These are phyloP conservation scores for Corbicula japonica DNA, from an alignment of 2,888 invertebrate genomes.

Conservation along the genomic window DNA sequence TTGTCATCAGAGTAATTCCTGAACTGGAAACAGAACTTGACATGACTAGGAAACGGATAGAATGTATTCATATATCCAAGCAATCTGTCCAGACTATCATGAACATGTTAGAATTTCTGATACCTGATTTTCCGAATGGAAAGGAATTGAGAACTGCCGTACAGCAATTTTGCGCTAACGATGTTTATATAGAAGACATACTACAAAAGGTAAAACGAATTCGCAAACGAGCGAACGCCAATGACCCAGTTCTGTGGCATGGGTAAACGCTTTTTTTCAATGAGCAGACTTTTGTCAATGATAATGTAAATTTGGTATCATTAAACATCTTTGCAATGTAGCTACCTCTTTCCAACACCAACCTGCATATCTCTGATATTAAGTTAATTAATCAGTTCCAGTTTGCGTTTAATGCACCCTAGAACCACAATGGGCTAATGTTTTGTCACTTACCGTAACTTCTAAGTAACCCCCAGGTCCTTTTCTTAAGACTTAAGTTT, in stretches of 20 bases:
- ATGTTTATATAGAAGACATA: conserved; percentile 1
- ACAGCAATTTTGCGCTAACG: conserved; percentile 6
- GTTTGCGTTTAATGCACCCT: background rate
- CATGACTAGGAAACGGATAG: background rate
- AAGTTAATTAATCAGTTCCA: background rate
- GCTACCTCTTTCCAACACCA: background rate
- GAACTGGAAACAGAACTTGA: conserved; percentile 19
- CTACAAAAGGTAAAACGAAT: conserved; percentile 20
- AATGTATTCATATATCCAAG: conserved; percentile 16
- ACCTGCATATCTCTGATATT: background rate
- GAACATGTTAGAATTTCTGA: background rate
- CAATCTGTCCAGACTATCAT: conserved; percentile 6
- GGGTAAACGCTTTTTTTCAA: background rate
- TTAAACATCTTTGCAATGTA: background rate
- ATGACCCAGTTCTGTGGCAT: too few species aligned
- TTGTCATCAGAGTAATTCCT: conserved; percentile 8
- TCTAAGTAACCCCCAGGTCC: background rate
- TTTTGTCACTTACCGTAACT: background rate
- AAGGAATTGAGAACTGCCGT: background rate
- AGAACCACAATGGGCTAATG: background rate
- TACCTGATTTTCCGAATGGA: background rate
- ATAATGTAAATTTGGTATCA: background rate
- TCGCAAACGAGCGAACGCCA: too few species aligned
- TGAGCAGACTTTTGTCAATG: background rate
- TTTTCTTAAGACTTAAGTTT: background rate